Evolutionary conservation across 1,140 invertebrate genomes (phyloP).

Genomic region (Himalopsyche phryganea): DNA sequence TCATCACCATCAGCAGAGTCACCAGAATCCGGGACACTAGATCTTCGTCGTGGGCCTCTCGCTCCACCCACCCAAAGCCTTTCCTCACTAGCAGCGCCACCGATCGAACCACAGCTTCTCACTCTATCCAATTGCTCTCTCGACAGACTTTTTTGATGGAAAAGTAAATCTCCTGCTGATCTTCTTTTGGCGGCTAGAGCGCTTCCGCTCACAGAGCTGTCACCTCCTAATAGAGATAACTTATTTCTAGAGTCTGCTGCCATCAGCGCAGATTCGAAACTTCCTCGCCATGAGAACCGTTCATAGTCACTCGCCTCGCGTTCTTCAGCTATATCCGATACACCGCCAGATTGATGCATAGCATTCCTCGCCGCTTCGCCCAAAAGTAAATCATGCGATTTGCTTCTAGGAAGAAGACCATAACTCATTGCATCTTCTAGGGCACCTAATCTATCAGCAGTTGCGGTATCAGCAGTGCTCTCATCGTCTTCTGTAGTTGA

Average conservation of each 20-base stretch:
- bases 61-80: constrained; percentile 45
- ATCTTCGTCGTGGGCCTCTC: constrained; percentile 53
- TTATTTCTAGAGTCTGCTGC: constrained; percentile 77
- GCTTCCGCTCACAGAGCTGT: constrained; percentile 61
- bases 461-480: constrained; percentile 57
- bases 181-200: constrained; percentile 69
- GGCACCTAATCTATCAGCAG: constrained; percentile 32
- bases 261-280: constrained; percentile 83
- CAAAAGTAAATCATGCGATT: constrained; percentile 73
- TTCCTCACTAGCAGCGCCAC: constrained; percentile 60
- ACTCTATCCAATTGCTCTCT: constrained; percentile 71
- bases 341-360: constrained; percentile 47
- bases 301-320: constrained; percentile 83
- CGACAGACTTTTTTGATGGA: constrained; percentile 71
- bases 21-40: constrained; percentile 67
- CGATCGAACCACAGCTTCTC: constrained; percentile 77
- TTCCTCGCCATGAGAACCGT: constrained; percentile 83
- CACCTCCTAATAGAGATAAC: constrained; percentile 65
- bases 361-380: constrained; percentile 52
- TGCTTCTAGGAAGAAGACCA: constrained; percentile 60
- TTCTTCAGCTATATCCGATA: constrained; percentile 60
- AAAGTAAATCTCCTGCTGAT: constrained; percentile 73
- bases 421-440: constrained; percentile 33
- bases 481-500: constrained; percentile 79
- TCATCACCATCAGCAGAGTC: constrained; percentile 60